Evolutionary conservation across 2,113 vertebrate genomes (phyloP).

Genomic region (Dissostichus mawsoni): DNA sequence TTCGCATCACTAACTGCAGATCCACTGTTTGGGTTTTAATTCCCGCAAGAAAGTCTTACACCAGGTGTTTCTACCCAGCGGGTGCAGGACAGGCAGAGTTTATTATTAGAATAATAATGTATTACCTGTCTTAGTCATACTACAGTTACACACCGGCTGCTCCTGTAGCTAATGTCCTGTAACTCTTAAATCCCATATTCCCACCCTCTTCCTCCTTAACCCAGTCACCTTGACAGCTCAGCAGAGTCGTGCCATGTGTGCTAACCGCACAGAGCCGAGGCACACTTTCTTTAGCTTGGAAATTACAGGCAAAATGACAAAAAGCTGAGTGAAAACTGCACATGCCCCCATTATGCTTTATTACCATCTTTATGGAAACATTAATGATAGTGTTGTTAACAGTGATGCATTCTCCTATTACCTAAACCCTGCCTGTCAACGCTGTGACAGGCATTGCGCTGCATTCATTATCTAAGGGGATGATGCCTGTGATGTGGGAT

Average conservation of each 20-base stretch:
- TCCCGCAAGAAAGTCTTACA: constrained; percentile 53
- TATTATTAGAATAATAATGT: constrained; percentile 74
- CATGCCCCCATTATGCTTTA: constrained; percentile 37
- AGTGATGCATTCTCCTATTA: constrained; percentile 55
- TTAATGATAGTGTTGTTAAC: constrained; percentile 63
- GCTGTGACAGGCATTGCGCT: constrained; percentile 61
- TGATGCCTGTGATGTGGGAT: constrained; percentile 65
- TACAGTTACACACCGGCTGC: constrained; percentile 54
- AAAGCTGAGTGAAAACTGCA: constrained; percentile 20
- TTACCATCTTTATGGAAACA: constrained; percentile 28
- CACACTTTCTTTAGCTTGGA: constrained; percentile 42
- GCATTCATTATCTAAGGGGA: constrained; percentile 61
- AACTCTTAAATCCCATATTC: constrained; percentile 55
- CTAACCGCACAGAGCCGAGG: constrained; percentile 19
- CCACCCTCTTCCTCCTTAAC: constrained; percentile 31
- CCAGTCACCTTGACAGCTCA: constrained; percentile 66
- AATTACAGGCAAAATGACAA: constrained; percentile 36
- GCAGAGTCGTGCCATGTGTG: constrained; percentile 20
- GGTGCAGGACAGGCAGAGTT: constrained; percentile 59
- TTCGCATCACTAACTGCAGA: constrained; percentile 43
- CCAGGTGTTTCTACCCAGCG: constrained; percentile 67
- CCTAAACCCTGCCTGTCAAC: constrained; percentile 57
- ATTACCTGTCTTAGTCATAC: constrained; percentile 55
- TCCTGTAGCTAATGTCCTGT: constrained; percentile 62
- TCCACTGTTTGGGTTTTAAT: constrained; percentile 21